Evolutionary conservation across 1,140 invertebrate species (phyloP), one percentile per base, ranked within the genome.

Genomic region (Trigoniulus corallinus): DNA sequence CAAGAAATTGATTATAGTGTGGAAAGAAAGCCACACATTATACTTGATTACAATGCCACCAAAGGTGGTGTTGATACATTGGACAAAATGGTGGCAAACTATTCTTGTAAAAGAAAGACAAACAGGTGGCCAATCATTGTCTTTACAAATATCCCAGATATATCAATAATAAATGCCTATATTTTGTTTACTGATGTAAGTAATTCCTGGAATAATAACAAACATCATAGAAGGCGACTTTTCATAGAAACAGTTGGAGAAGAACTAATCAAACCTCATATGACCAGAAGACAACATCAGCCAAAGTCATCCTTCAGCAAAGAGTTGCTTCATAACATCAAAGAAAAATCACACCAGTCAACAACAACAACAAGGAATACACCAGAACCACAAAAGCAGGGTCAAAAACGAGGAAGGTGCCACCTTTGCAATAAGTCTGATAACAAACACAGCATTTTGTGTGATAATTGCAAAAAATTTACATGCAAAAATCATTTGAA

Each of bases 61-160:
- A 59, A 58, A 47, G 51, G 50, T 15, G 58, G 47, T 3, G 53
- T 58, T 4, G 58, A 59, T 47, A 51, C 45, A 15, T 22, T 55
- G n/a, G 54, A 56, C 46, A 40, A 54, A 26, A 41, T 56, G 46
- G 37, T 39, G 3, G n/a, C 41, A 48, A 44, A 18, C 22, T 53
- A 55, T 55, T 44, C 39, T 23, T 37, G 27, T 13, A 48, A 52
- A 42, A 40, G 47, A 44, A 46, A 42, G 27, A 56, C 48, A 18
- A 25, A 26, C 20, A 43, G 54, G 21, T 39, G 54, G 54, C 49
- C 54, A 42, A 56, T 56, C 37, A 54, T 51, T 24, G 34, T 56
- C 12, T 56, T 56, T 39, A 53, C 24, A 27, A 43, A 55, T n/a
- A 55, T 56, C 24, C 27, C 56, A 10, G 54, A 55, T 23, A 43